phyloP scores from a whole-genome alignment of 2,888 invertebrate genomes.

The Stenodema calcarata region DNA sequence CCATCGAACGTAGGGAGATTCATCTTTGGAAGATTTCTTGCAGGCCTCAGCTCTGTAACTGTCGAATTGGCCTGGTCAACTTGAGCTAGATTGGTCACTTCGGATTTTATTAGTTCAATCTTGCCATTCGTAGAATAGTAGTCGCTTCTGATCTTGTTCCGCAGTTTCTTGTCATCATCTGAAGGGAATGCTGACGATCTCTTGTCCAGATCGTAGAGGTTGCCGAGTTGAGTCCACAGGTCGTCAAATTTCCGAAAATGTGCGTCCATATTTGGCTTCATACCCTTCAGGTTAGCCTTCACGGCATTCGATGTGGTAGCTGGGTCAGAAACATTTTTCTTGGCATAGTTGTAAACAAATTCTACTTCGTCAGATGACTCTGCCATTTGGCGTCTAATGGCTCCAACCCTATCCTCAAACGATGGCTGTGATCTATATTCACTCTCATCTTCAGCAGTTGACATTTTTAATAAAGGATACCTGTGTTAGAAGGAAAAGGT shows the following conservation, averaged over 20 bases:
- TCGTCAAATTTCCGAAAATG: neutral
- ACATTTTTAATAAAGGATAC: no score
- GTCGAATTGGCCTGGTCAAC: neutral
- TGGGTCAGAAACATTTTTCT: neutral
- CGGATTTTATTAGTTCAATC: neutral
- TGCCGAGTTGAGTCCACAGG: neutral
- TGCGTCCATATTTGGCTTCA: neutral
- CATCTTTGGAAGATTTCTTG: conserved; percentile 19
- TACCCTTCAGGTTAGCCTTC: neutral
- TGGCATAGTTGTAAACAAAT: neutral
- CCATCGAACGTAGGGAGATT: conserved; percentile 8
- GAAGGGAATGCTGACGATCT: neutral
- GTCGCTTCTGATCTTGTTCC: neutral
- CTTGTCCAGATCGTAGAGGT: neutral
- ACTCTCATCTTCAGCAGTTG: no score
- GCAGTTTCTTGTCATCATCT: neutral
- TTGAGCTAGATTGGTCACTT: neutral
- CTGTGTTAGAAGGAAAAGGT: no score
- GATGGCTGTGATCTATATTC: no score
- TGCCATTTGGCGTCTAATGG: neutral
- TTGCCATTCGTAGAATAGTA: neutral
- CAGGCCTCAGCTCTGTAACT: neutral
- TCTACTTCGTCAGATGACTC: neutral
- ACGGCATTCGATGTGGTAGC: neutral
- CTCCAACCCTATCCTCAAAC: neutral